phyloP scores from a whole-genome alignment of 2,888 invertebrate genomes.

The Zaprionus lineosus region DNA sequence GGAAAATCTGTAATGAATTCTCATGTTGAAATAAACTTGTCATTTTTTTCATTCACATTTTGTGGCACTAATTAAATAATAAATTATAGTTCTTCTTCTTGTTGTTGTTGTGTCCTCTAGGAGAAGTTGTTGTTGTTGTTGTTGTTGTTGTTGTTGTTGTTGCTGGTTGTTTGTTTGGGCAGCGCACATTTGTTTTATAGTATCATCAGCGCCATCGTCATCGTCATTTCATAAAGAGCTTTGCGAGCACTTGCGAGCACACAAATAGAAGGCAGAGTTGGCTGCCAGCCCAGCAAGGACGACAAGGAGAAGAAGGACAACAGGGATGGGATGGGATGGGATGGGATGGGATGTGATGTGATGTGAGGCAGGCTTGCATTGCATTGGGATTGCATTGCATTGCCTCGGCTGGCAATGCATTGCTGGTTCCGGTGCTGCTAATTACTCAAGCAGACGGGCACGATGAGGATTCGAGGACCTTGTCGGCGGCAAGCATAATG shows the following conservation, averaged over 20 bases:
- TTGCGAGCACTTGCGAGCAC: conserved; percentile 37
- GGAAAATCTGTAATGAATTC: background rate
- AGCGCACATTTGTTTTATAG: conserved; percentile 40
- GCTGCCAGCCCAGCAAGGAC: conserved; percentile 34
- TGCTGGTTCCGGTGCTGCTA: conserved; percentile 60
- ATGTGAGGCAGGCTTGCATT: too few relatives aligned
- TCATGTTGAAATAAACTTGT: background rate
- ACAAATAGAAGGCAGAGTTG: conserved; percentile 42
- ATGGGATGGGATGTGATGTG: too few relatives aligned
- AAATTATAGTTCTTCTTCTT: conserved; percentile 37
- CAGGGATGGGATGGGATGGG: too few relatives aligned
- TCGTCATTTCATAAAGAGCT: conserved; percentile 57
- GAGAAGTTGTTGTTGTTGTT: conserved; percentile 10
- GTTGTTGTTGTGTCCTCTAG: conserved; percentile 1
- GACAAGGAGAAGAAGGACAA: conserved; percentile 35
- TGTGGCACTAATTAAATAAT: conserved; percentile 62
- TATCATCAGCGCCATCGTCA: conserved; percentile 34
- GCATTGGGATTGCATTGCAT: conserved; percentile 48
- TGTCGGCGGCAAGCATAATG: conserved; percentile 69
- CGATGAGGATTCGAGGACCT: conserved; percentile 59
- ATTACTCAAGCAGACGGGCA: conserved; percentile 69
- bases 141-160: conserved; percentile 11
- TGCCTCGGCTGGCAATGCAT: conserved; percentile 8
- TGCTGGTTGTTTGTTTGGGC: conserved; percentile 29
- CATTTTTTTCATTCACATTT: background rate